These are phyloP conservation scores for Drosophila mimica DNA, from an alignment of 2,888 invertebrate species.

Conservation along the genomic window DNA sequence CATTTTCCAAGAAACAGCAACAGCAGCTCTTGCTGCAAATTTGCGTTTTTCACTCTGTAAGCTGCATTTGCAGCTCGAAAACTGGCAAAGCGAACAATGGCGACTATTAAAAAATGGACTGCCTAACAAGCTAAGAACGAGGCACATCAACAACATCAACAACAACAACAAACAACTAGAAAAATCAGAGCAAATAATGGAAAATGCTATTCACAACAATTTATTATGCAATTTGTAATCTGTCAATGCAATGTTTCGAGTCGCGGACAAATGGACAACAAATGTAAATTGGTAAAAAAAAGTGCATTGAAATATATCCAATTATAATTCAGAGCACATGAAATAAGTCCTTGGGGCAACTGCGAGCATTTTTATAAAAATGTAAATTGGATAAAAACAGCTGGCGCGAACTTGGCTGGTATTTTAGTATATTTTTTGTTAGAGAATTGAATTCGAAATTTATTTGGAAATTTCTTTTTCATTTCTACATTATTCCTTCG, in stretches of 20 bases:
- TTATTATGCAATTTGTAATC: slow-evolving; percentile 62
- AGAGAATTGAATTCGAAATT: neutral
- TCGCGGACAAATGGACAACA: slow-evolving; percentile 39
- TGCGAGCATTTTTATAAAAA: neutral
- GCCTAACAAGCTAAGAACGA: slow-evolving; percentile 47
- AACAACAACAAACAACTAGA: slow-evolving; percentile 4
- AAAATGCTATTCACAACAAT: slow-evolving; percentile 66
- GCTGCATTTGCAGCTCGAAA: slow-evolving; percentile 45
- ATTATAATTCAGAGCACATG: neutral
- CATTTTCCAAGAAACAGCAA: slow-evolving; percentile 47
- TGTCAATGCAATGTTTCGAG: slow-evolving; percentile 28
- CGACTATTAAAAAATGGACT: slow-evolving; percentile 39
- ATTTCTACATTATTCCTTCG: neutral
- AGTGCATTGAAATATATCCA: neutral
- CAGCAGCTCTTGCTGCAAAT: slow-evolving; percentile 34
- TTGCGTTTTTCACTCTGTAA: slow-evolving; percentile 36
- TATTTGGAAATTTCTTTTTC: neutral
- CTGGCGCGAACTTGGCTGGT: neutral
- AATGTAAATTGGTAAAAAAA: slow-evolving; percentile 11
- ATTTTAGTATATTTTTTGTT: neutral
- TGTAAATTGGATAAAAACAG: neutral
- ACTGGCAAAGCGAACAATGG: slow-evolving; percentile 38
- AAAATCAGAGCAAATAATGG: slow-evolving; percentile 52
- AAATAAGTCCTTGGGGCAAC: neutral
- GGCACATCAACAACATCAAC: slow-evolving; percentile 17